Conservation (phyloP, 2,888 invertebrate genomes). For the Exocentrus adspersus region DNA sequence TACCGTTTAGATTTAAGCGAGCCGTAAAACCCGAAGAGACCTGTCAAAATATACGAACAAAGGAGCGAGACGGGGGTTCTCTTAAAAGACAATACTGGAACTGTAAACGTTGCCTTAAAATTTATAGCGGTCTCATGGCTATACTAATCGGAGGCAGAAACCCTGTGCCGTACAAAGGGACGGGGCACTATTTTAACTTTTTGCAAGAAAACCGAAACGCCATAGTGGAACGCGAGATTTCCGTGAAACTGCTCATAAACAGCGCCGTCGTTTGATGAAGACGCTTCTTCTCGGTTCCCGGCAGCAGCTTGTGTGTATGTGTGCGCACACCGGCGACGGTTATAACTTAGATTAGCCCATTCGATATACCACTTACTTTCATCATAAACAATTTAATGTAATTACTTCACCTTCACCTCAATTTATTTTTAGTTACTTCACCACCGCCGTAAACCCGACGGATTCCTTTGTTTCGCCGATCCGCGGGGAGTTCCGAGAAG, state of each 20-base stretch:
- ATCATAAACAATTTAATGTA: constrained; percentile 56
- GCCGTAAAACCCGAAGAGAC: constrained; percentile 1
- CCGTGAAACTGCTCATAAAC: constrained; percentile 25
- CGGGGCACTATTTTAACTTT: too few relatives aligned
- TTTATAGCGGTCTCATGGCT: constrained; percentile 11
- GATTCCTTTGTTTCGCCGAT: constrained; percentile 42
- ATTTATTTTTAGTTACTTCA: constrained; percentile 53
- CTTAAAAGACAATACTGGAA: constrained; percentile 31
- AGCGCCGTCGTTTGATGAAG: constrained; percentile 24
- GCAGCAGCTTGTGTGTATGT: too few relatives aligned
- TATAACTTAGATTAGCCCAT: constrained; percentile 49
- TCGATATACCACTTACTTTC: constrained; percentile 55
- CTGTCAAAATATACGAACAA: constrained; percentile 19
- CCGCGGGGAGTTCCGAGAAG: too few relatives aligned
- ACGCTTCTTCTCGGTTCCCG: constrained; percentile 19
- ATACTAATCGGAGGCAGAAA: too few relatives aligned
- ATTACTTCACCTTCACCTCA: constrained; percentile 57
- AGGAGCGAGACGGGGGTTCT: constrained; percentile 8
- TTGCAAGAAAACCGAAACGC: too few relatives aligned
- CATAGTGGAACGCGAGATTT: too few relatives aligned
- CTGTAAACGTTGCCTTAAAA: constrained; percentile 32
- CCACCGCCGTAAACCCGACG: constrained; percentile 41
- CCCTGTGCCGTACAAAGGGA: too few relatives aligned
- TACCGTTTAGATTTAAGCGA: too few relatives aligned
- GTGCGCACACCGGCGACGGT: constrained; percentile 16